A percentile compares a stretch with the other conserved stretches of the same genome.
phyloP scores from a whole-genome alignment of 2,888 invertebrate genomes.

The Cephus pulcher region DNA sequence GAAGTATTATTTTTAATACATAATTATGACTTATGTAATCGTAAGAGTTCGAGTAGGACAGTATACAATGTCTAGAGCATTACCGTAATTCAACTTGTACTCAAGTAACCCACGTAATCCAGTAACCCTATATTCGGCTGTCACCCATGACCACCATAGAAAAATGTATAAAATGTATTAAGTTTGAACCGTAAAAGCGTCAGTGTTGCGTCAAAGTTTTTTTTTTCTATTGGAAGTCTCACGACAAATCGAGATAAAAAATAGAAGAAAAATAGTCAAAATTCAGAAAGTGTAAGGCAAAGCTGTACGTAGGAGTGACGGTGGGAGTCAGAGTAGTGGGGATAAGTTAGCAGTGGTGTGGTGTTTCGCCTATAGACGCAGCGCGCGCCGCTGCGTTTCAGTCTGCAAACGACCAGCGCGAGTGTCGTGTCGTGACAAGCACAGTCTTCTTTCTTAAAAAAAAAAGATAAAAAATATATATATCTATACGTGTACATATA shows the following conservation, averaged over 20 bases:
- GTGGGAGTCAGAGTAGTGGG: neutral
- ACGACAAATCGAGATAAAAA: neutral
- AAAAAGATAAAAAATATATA: conserved; percentile 13
- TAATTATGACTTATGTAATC: neutral
- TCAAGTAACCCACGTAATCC: neutral
- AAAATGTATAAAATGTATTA: neutral
- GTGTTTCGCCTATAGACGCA: conserved; percentile 4
- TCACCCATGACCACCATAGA: neutral
- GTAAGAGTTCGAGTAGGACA: neutral
- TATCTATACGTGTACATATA: conserved; percentile 11
- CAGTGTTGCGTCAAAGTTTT: neutral
- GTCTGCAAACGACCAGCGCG: conserved; percentile 56
- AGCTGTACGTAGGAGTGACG: neutral
- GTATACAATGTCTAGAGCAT: neutral
- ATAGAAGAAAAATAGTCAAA: neutral
- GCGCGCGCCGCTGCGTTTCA: conserved; percentile 45
- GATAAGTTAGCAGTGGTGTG: neutral
- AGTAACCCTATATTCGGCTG: neutral
- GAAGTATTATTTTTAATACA: neutral
- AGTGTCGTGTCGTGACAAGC: conserved; percentile 41
- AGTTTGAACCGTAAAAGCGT: neutral
- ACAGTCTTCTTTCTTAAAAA: neutral
- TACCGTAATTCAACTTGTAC: neutral
- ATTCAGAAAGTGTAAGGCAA: neutral
- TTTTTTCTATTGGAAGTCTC: neutral